Evolutionary conservation across 2,888 invertebrate genomes (phyloP).

Genomic region (Prenolepis imparis): DNA sequence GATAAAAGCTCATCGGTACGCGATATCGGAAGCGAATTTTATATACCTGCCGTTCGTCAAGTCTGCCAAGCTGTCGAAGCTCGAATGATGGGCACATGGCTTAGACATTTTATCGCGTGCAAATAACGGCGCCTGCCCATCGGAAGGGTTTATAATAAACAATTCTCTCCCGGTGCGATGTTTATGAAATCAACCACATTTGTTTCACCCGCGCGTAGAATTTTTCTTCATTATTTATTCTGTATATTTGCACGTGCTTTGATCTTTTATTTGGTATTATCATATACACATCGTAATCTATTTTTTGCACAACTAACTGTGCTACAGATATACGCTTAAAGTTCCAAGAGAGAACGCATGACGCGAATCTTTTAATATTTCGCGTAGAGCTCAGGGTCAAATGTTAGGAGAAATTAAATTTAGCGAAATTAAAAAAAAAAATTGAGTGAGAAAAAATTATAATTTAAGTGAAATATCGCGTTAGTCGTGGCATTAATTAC

Average conservation of each 20-base stretch:
- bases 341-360: background rate
- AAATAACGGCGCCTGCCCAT: conserved; percentile 20
- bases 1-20: conserved; percentile 58
- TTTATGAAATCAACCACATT: background rate
- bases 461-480: background rate
- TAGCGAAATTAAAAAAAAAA: background rate
- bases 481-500: conserved; percentile 26
- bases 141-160: conserved; percentile 29
- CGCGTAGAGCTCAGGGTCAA: background rate
- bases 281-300: background rate
- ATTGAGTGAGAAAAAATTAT: background rate
- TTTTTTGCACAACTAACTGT: background rate
- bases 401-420: background rate
- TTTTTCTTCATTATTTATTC: background rate
- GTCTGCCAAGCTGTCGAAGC: conserved; percentile 34
- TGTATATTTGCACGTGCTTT: no score
- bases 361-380: background rate
- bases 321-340: background rate
- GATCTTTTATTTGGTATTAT: background rate
- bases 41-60: conserved; percentile 41
- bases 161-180: background rate
- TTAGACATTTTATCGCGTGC: conserved; percentile 54
- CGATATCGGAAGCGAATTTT: conserved; percentile 52
- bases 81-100: conserved; percentile 27
- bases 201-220: background rate